A percentile compares a stretch with the other conserved stretches of the same genome.
phyloP scores from a whole-genome alignment of 2,113 vertebrate genomes.

The Hippocampus guttulatus region DNA sequence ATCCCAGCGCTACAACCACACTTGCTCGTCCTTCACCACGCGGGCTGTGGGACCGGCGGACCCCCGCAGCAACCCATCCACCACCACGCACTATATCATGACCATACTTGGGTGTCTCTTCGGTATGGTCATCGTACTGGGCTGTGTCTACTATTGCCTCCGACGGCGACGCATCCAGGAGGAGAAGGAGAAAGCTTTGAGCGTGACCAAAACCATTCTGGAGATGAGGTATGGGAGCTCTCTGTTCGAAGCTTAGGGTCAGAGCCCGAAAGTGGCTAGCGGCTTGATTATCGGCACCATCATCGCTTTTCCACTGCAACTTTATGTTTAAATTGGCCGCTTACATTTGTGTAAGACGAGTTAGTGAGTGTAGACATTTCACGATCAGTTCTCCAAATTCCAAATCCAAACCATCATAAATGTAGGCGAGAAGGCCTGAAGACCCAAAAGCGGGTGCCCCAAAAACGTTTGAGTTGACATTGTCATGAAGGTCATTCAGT shows the following conservation, averaged over 20 bases:
- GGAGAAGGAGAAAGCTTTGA: constrained; percentile 92
- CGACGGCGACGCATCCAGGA: constrained; percentile 86
- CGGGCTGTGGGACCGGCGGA: constrained; percentile 77
- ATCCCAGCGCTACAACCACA: constrained; percentile 92
- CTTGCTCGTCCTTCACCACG: constrained; percentile 89
- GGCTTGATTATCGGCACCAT: neutral
- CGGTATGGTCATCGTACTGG: constrained; percentile 96
- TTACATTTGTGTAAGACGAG: neutral
- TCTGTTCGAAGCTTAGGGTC: neutral
- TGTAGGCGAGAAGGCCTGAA: too few relatives aligned
- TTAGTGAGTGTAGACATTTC: neutral
- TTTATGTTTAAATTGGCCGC: neutral
- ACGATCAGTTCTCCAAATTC: neutral
- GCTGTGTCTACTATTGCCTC: constrained; percentile 93
- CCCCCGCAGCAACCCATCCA: constrained; percentile 79
- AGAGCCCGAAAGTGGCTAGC: neutral
- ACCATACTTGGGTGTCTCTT: constrained; percentile 96
- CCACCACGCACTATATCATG: constrained; percentile 98
- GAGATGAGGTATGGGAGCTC: constrained; percentile 80
- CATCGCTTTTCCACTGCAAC: neutral
- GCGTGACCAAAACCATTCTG: constrained; percentile 95
- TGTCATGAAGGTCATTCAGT: neutral
- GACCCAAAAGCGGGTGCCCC: too few relatives aligned
- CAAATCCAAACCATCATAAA: neutral
- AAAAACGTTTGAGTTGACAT: too few relatives aligned